Percentiles rank a stretch among this genome's conserved stretches.
These are phyloP conservation scores for Petrosia ficiformis DNA, from an alignment of 37 sponge, comb jelly and placozoan species.

Conservation along the genomic window DNA sequence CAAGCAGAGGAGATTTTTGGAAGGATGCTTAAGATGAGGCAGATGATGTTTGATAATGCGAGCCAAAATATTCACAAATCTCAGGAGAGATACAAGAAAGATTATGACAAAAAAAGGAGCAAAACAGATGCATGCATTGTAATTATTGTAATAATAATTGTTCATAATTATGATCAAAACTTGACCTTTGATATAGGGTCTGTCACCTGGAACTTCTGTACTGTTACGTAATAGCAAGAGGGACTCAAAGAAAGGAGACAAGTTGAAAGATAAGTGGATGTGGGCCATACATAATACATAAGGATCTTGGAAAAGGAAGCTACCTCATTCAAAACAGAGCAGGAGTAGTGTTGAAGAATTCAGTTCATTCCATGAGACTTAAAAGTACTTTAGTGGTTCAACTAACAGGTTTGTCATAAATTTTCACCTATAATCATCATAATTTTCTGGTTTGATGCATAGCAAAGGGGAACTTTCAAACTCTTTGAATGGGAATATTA, in stretches of 20 bases:
- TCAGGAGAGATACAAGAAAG: constrained; percentile 13
- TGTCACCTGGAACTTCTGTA: constrained; percentile 1
- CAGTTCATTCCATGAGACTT: no score
- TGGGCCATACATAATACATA: no score
- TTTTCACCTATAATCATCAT: no score
- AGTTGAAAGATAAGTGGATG: no score
- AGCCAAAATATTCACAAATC: constrained; percentile 12
- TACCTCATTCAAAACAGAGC: background rate
- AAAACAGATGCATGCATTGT: background rate
- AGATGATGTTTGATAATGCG: constrained; percentile 8
- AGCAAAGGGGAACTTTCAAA: no score
- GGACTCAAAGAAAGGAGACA: constrained; percentile 17
- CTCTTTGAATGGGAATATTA: no score
- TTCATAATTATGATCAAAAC: no score
- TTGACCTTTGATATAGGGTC: no score
- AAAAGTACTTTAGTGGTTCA: no score
- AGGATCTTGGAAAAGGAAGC: constrained; percentile 13
- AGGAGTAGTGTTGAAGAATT: constrained; percentile 5
- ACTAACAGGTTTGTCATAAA: no score
- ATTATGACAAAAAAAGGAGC: constrained; percentile 6
- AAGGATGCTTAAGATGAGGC: constrained; percentile 3
- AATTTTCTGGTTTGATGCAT: no score
- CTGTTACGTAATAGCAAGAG: constrained; percentile 11
- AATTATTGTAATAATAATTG: background rate
- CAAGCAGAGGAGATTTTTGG: background rate